These are phyloP conservation scores for Drosophila sechellia DNA, from an alignment of 1,140 invertebrate species.

Conservation along the genomic window DNA sequence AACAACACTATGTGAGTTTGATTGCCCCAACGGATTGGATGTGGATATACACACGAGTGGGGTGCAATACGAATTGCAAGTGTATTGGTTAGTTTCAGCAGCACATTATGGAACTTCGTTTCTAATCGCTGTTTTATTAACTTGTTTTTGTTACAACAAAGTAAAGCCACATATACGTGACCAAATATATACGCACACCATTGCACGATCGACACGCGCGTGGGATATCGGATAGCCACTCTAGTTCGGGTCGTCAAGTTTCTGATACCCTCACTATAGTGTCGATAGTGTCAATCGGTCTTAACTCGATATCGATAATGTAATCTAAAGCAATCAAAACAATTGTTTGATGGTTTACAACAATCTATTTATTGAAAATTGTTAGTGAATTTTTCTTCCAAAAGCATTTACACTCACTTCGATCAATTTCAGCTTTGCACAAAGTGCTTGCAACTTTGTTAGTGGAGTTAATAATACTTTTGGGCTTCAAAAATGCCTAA, in stretches of 20 bases:
- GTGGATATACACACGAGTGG: constrained; percentile 1
- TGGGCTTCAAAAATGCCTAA: no score
- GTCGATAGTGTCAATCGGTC: no score
- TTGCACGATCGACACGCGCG: constrained; percentile 19
- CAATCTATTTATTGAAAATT: no score
- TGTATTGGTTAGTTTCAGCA: not conserved
- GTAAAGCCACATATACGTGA: constrained; percentile 29
- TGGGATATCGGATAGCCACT: constrained; percentile 54
- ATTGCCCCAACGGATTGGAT: constrained; percentile 9
- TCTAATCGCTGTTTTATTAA: not conserved
- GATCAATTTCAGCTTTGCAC: no score
- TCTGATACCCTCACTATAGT: constrained; percentile 11
- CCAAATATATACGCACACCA: constrained; percentile 12
- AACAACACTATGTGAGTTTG: constrained; percentile 46
- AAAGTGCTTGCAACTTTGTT: no score
- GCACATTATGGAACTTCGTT: not conserved
- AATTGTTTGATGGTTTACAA: no score
- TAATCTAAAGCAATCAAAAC: no score
- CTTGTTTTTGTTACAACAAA: constrained; percentile 32
- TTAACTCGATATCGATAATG: no score
- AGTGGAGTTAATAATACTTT: no score
- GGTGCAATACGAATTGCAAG: not conserved
- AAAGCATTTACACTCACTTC: no score
- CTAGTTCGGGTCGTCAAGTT: constrained; percentile 12
- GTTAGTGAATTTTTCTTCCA: no score